phyloP scores from a whole-genome alignment of 2,888 invertebrate genomes.

The Sceliomorpha sp. region DNA sequence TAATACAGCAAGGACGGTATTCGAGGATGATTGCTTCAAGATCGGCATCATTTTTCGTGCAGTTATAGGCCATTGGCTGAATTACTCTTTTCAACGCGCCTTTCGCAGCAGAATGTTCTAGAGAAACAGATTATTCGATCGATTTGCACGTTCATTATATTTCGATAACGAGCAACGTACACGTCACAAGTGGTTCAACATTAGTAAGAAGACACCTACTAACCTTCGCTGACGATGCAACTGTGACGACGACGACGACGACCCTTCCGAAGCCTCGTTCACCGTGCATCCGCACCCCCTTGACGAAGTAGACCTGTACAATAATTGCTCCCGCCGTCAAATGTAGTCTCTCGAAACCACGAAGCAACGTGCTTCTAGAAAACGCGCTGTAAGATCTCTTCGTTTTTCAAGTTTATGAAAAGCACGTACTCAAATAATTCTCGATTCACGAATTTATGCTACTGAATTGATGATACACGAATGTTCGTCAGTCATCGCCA shows the following conservation, averaged over 20 bases:
- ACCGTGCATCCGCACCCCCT: too few relatives aligned
- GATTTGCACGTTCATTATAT: constrained; percentile 57
- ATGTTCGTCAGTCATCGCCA: constrained; percentile 17
- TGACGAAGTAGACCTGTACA: constrained; percentile 66
- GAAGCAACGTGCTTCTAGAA: constrained; percentile 25
- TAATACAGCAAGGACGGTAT: constrained; percentile 8
- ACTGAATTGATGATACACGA: constrained; percentile 34
- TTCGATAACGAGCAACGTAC: constrained; percentile 50
- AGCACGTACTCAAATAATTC: constrained; percentile 45
- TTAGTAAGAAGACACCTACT: constrained; percentile 34
- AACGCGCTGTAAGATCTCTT: constrained; percentile 20
- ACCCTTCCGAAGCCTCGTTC: constrained; percentile 43
- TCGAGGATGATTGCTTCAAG: constrained; percentile 25
- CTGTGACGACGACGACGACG: too few relatives aligned
- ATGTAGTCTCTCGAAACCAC: constrained; percentile 35
- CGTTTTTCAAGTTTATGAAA: constrained; percentile 7
- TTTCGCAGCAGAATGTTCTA: constrained; percentile 18
- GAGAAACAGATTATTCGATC: constrained; percentile 44
- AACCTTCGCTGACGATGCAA: constrained; percentile 57
- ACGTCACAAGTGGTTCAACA: constrained; percentile 40
- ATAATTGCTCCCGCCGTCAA: constrained; percentile 69
- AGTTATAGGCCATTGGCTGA: constrained; percentile 25
- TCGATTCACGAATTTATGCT: constrained; percentile 42
- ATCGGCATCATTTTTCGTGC: constrained; percentile 26
- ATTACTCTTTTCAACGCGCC: constrained; percentile 13